A percentile compares a stretch with the other conserved stretches of the same genome.
Conservation (phyloP, 2,888 invertebrate species). For the Oscheius myriophilus region DNA sequence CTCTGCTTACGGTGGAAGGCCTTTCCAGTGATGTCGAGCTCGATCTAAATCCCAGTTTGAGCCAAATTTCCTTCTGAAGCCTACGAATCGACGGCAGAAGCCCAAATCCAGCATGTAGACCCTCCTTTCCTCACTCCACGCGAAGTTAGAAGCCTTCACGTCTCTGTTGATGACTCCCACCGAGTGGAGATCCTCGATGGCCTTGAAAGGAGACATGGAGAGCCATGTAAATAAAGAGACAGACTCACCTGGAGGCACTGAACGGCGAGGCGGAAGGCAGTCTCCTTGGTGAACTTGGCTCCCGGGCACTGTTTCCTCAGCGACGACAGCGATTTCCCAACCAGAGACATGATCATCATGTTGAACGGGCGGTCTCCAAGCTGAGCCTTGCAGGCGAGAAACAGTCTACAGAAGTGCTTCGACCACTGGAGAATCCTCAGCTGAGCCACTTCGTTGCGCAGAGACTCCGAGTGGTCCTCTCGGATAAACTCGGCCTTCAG, state of each 20-base stretch:
- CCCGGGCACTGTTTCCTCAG: constrained; percentile 55
- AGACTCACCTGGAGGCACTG: constrained; percentile 43
- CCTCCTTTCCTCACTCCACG: constrained; percentile 42
- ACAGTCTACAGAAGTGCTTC: constrained; percentile 48
- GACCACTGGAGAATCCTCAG: constrained; percentile 56
- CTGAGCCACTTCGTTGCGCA: constrained; percentile 47
- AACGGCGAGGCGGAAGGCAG: constrained; percentile 54
- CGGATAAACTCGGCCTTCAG: constrained; percentile 56
- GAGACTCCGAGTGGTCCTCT: constrained; percentile 30
- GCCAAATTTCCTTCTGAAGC: background rate
- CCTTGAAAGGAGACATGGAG: constrained; percentile 39
- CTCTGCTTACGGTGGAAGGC: constrained; percentile 38
- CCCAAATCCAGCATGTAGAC: constrained; percentile 48
- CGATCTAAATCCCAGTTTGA: constrained; percentile 5
- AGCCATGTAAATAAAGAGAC: constrained; percentile 18
- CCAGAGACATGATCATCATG: constrained; percentile 59
- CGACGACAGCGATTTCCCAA: constrained; percentile 53
- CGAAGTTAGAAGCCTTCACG: constrained; percentile 62
- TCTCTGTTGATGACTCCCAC: constrained; percentile 61
- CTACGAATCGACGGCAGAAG: constrained; percentile 42
- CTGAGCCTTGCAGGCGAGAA: constrained; percentile 36
- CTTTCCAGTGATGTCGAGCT: constrained; percentile 3
- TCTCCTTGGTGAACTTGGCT: constrained; percentile 53
- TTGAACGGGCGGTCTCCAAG: constrained; percentile 37
- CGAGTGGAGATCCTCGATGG: constrained; percentile 54